Percentiles rank a stretch among this genome's conserved stretches.
These are phyloP conservation scores for Adela reaumurella DNA, from an alignment of 2,888 invertebrate genomes.

Conservation along the genomic window DNA sequence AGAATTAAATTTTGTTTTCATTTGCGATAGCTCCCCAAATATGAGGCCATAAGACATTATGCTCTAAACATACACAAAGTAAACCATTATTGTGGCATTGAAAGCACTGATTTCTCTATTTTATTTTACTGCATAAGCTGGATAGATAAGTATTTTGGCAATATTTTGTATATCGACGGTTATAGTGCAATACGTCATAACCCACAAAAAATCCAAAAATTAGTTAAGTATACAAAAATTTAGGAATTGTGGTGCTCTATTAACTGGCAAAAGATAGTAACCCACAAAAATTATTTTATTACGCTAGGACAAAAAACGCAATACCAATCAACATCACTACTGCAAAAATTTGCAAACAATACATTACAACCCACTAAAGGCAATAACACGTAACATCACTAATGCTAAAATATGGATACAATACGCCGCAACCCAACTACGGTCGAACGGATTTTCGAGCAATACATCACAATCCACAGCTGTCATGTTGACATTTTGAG, in stretches of 20 bases:
- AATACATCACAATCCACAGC: conserved; percentile 4
- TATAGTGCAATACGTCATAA: conserved; percentile 4
- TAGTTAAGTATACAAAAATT: conserved; percentile 2
- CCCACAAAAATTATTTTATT: conserved; percentile 2
- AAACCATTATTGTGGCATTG: too few relatives aligned
- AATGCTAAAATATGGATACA: too few relatives aligned
- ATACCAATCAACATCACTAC: conserved; percentile 3
- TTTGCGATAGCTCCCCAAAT: too few relatives aligned
- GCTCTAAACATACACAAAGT: too few relatives aligned
- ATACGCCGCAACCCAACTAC: not conserved
- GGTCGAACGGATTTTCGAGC: not conserved
- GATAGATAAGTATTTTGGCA: not conserved
- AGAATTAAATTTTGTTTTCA: too few relatives aligned
- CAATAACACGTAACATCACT: conserved; percentile 1
- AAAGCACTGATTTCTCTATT: too few relatives aligned
- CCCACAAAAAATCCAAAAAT: conserved; percentile 2
- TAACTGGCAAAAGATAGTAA: conserved; percentile 2
- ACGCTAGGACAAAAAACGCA: not conserved
- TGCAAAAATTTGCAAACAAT: conserved; percentile 3
- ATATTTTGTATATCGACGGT: conserved; percentile 1
- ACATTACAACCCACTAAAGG: conserved; percentile 4
- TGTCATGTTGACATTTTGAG: not conserved
- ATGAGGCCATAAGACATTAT: too few relatives aligned
- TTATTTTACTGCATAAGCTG: too few relatives aligned
- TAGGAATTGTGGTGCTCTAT: not conserved